Evolutionary conservation across 2,113 vertebrate species (phyloP), one percentile per base, ranked within the genome.

Genomic region (Pseudolaguvia tuberculata): DNA sequence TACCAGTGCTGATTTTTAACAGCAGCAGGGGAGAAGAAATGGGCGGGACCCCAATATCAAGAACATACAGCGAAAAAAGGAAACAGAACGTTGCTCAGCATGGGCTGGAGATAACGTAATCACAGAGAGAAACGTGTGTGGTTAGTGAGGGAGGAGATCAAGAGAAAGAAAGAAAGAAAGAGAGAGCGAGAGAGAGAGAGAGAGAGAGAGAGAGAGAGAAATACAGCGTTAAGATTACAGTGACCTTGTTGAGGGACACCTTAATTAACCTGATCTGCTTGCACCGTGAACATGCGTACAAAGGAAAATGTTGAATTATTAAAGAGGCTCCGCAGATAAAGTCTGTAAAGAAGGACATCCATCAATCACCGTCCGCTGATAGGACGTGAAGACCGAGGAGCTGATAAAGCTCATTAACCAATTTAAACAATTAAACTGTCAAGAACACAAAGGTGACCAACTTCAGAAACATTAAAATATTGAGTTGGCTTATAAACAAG

Each of bases 261-360:
- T 76, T 76, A 83, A 83, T 83, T 78, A 83, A 81, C 74, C 77
- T 77, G 66, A 75, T 65, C 76, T 70, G 39, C 59, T 61, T 73
- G 65, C 65, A 65, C 27, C 9, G 48, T 61, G 57, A 78, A 63
- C 42, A 57, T 57, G 45, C 15, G 55, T 21, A 42, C 53, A 42
- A 29, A 68, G 65, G 48, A 51, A 66, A 73, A 42, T 29, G 35
- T 55, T 76, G 52, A 82, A 82, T 79, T 59, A 79, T 79, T 79
- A 3, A 82, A 73, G 51, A 71, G 15, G 25, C 15, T 77, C 70
- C 6, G 39, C n/a, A 53, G 52, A 79, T 66, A 66, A 70, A 52
- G 70, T 50, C 35, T 42, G 5, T 9, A 42, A 48, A 45, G 70
- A 6, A 72, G 72, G 70, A 73, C 47, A 58, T 53, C 66, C 79